Evolutionary conservation across 2,888 invertebrate species (phyloP).

Genomic region (Lasius platythorax): DNA sequence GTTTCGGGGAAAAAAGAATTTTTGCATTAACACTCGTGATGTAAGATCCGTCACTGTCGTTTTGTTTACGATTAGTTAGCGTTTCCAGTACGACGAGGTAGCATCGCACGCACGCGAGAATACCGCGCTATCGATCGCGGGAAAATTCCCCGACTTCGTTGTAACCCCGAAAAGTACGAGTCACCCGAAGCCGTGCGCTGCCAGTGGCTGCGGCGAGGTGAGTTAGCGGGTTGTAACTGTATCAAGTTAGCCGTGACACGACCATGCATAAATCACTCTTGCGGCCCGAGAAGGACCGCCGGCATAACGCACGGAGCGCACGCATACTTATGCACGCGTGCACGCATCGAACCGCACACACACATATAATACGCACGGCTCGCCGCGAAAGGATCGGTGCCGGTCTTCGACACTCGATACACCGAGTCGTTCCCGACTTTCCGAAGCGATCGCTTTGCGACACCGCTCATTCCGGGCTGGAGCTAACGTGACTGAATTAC

Average conservation of each 20-base stretch:
- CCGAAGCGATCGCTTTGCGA: constrained; percentile 38
- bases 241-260: constrained; percentile 85
- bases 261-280: constrained; percentile 83
- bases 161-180: constrained; percentile 53
- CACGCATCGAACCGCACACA: constrained; percentile 4
- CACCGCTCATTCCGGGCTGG: constrained; percentile 18
- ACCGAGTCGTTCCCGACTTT: constrained; percentile 25
- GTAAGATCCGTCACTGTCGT: neutral
- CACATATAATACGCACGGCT: neutral
- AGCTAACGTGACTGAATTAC: constrained; percentile 28
- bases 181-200: constrained; percentile 49
- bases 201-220: constrained; percentile 75
- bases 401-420: constrained; percentile 65
- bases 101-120: constrained; percentile 31
- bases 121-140: constrained; percentile 35
- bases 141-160: constrained; percentile 43
- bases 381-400: constrained; percentile 59
- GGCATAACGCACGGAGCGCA: constrained; percentile 62
- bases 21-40: neutral
- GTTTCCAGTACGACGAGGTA: neutral
- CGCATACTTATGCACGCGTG: constrained; percentile 44
- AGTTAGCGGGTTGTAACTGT: constrained; percentile 84
- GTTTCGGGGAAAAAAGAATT: neutral
- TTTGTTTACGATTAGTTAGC: constrained; percentile 11
- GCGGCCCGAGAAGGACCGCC: constrained; percentile 71